A percentile compares a stretch with the other conserved stretches of the same genome.
These are phyloP conservation scores for Liodrosophila aerea DNA, from an alignment of 2,888 invertebrate species.

Conservation along the genomic window DNA sequence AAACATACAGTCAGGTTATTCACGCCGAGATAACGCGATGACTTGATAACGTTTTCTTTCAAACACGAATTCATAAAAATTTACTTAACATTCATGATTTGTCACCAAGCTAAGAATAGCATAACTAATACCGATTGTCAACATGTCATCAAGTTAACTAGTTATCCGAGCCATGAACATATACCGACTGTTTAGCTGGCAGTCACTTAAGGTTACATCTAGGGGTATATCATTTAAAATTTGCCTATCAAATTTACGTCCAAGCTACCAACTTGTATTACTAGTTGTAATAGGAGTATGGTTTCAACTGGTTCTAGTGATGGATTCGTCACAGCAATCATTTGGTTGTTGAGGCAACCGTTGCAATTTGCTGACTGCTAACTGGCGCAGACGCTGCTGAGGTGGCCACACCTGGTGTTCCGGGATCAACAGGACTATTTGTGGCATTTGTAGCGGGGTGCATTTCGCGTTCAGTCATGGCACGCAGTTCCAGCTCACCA, in stretches of 20 bases:
- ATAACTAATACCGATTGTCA: too few relatives aligned
- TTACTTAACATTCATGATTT: too few relatives aligned
- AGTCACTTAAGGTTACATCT: too few relatives aligned
- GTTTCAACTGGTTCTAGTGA: constrained; percentile 40
- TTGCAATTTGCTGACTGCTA: constrained; percentile 66
- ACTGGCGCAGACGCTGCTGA: constrained; percentile 37
- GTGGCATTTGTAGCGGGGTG: neutral
- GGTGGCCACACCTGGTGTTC: constrained; percentile 2
- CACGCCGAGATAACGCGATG: neutral
- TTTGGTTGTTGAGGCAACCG: constrained; percentile 72
- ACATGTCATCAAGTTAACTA: too few relatives aligned
- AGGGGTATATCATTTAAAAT: neutral
- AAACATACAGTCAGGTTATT: constrained; percentile 5
- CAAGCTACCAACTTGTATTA: too few relatives aligned
- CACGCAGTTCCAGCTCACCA: constrained; percentile 63
- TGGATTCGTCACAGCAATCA: constrained; percentile 20
- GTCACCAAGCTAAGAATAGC: too few relatives aligned
- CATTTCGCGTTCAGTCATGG: constrained; percentile 58
- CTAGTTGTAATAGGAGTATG: constrained; percentile 24
- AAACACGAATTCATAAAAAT: too few relatives aligned
- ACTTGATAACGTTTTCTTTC: too few relatives aligned
- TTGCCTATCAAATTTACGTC: neutral
- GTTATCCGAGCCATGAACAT: too few relatives aligned
- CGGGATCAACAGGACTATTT: neutral
- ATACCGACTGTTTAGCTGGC: too few relatives aligned